Base-by-base conservation (phyloP, 1,140 invertebrate genomes). In the Adoxophyes honmai region DNA sequence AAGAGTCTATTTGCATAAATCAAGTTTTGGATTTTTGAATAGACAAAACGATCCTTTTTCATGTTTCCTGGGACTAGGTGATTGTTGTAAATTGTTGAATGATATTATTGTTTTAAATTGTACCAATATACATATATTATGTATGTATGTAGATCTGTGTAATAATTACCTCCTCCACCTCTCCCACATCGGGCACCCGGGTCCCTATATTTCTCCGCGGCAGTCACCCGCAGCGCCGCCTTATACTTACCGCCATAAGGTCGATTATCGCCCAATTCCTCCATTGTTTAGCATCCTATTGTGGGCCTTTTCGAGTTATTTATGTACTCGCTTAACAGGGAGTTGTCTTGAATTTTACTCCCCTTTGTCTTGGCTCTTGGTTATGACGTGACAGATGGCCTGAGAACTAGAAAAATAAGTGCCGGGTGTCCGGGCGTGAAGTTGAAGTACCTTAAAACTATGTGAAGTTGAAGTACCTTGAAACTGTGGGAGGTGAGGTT, bases 261-360 rank as follows among this genome's bases (percentile, higher is more conserved):
- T 48, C 21, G 18, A 28, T 48, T 21, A 48, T 48, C 18, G 21
- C 7, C 11, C 13, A 33, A 48, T 13, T 7, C 42, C 0, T 0
- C 16, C 18, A 48, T 48, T 48, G 42, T 48, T 28, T 48, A 18
- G 18, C n/a, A 28, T 28, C 6, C 42, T 21, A 21, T 48, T 48
- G 42, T 48, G 42, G 42, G 9, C 16, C 39, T 28, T 28, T 28
- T 28, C 2, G 21, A 1, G 42, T 48, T 48, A 48, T 48, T 48
- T 48, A 48, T 48, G 42, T 48, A 48, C 16, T 48, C 6, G 21
- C 16, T 48, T 48, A 48, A 48, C 21, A 48, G 42, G 42, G 42
- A 48, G 16, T 48, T 48, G 42, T 48, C 42, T 48, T 48, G 42
- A 11, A 33, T 48, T 44, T 48, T 48, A 48, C 42, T 48, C 28